Percentiles rank a stretch among this genome's conserved stretches.
Evolutionary conservation across 2,113 vertebrate genomes (phyloP).

Genomic region (Chrysemys picta): DNA sequence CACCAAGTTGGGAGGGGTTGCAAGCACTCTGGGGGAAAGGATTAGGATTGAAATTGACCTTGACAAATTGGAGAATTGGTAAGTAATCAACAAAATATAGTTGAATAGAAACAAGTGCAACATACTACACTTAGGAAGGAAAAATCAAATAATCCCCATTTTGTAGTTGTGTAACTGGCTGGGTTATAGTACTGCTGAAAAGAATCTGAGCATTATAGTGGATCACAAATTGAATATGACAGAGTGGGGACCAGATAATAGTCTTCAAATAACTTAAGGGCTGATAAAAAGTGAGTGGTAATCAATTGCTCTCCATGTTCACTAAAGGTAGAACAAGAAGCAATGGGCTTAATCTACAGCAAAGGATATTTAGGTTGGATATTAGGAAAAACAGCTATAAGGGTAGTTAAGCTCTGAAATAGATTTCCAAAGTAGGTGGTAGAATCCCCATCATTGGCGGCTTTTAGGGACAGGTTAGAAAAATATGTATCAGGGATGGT

Average conservation of each 20-base stretch:
- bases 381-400: neutral
- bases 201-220: neutral
- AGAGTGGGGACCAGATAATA: neutral
- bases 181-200: neutral
- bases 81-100: neutral
- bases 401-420: neutral
- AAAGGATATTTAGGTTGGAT: neutral
- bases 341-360: neutral
- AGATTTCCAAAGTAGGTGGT: neutral
- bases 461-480: neutral
- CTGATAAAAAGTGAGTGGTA: neutral
- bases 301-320: neutral
- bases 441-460: neutral
- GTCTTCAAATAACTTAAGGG: neutral
- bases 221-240: neutral
- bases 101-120: neutral
- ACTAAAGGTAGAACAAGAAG: neutral
- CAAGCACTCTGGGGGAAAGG: neutral
- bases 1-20: neutral
- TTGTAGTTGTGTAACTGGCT: neutral
- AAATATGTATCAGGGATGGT: neutral
- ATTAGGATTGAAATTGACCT: neutral
- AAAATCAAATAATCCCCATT: neutral
- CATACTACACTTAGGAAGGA: neutral
- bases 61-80: neutral